Evolutionary conservation across 1,140 invertebrate species (phyloP), one percentile per base, ranked within the genome.

Genomic region (Zaprionus ornatus): DNA sequence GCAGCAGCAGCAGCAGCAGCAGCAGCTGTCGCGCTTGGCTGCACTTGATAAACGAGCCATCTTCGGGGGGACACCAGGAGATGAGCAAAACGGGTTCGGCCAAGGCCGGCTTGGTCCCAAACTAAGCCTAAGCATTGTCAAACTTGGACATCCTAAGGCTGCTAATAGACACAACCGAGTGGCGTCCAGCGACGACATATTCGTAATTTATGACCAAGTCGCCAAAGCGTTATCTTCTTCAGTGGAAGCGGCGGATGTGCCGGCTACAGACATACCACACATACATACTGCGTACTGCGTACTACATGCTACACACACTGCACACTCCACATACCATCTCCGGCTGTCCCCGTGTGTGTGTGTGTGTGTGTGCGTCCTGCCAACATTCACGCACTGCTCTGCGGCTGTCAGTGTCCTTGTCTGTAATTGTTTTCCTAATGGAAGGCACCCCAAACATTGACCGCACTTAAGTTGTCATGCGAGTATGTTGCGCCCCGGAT

Each of bases 391-490:
- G 72, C 72, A 74, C 52, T 74, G 66, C 52, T 63, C 68, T 69
- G 63, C 40, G 61, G 45, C 61, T 77, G 81, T 77, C 77, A 83
- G 81, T 84, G 81, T 52, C 72, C 55, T 80, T 69, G 82, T 77
- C 81, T 77, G 82, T 84, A 84, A 84, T 84, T 84, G 81, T 84
- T 84, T 84, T 84, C 81, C 81, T 84, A 84, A 84, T 84, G 81
- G 77, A 77, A 57, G 72, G 61, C 62, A 71, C 80, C 75, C 81
- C 81, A 70, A 83, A 83, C 81, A 83, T 69, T 84, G 81, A 83
- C 81, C 81, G 81, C 81, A 84, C 81, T 84, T 84, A 84, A 84
- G 82, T 84, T 84, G 81, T 84, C 81, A 84, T 65, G 65, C 77
- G 82, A 80, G 82, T 80, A 74, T 84, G 81, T 82, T 45, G 81